Evolutionary conservation across 2,888 invertebrate species (phyloP).

Genomic region (Pristionchus entomophagus): DNA sequence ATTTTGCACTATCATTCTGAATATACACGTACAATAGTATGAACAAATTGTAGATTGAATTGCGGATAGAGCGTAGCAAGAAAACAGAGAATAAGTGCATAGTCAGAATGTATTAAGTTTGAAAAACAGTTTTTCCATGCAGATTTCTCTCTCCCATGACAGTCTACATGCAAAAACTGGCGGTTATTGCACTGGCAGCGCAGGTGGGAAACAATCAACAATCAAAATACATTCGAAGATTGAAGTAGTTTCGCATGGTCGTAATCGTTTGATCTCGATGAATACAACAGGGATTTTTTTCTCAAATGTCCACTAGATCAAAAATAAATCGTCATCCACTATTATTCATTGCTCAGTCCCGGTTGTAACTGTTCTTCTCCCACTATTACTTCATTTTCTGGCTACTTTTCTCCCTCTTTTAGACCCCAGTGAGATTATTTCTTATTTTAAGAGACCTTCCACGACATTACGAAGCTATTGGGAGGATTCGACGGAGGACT

Average conservation of each 20-base stretch:
- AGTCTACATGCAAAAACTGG: background rate
- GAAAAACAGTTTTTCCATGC: background rate
- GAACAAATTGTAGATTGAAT: no score
- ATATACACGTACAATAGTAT: no score
- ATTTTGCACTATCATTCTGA: no score
- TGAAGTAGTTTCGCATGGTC: background rate
- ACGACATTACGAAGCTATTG: no score
- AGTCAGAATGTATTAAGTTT: no score
- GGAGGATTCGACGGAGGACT: no score
- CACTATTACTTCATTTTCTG: background rate
- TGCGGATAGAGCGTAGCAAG: no score
- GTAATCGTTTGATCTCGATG: background rate
- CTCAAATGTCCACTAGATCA: no score
- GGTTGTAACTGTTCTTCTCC: background rate
- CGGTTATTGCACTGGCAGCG: background rate
- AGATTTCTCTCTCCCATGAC: conserved; percentile 1
- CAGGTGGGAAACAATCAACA: background rate
- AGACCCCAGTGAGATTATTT: conserved; percentile 1
- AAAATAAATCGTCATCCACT: no score
- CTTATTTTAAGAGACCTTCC: no score
- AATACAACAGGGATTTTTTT: background rate
- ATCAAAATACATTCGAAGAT: no score
- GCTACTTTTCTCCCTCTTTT: background rate
- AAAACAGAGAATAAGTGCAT: no score
- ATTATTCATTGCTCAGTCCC: conserved; percentile 2